Evolutionary conservation across 2,797 vertebrate genomes (phyloP), one percentile per base, ranked within the genome.

Genomic region (Gymnodraco acuticeps): DNA sequence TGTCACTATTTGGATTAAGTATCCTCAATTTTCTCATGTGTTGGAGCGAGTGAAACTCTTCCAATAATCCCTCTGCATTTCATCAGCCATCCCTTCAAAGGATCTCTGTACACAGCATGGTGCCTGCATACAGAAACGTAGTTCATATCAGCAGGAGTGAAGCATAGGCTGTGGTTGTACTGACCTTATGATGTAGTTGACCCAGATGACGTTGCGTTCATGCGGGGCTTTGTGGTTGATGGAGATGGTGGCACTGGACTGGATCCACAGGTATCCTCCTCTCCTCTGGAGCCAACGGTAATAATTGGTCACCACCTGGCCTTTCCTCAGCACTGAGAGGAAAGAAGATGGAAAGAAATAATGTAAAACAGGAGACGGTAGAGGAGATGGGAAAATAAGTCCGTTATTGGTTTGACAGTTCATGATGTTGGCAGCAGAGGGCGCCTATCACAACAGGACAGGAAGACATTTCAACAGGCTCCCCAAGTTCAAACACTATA

Each of bases 171-270:
- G 61, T 0, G 42, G 20, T 47, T 53, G 45, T 17, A 70, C 94
- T 85, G 78, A 98, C 97, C 97, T 98, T 92, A 97, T 92, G 85
- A 98, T 93, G 17, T 96, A 96, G 92, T 97, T 98, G 87, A 98
- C 96, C 96, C 97, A 98, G 86, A 98, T 96, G 93, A 97, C 95
- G 19, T 97, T 97, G 75, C 95, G 96, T 85, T 98, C 97, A 13
- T 96, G 96, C 0, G 96, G 95, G 42, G 94, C 96, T 95, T 97
- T 98, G 91, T 96, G 95, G 70, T 95, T 97, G 87, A 97, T 95
- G 19, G 96, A 96, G 87, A 98, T 95, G 0, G 97, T 97, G 89
- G 96, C 97, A n/a, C 94, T 96, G 23, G 97, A 97, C 88, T 97
- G 97, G 82, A 97, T 93, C 96, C 97, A 98, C 85, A 97, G 94